Evolutionary conservation across 2,888 invertebrate species (phyloP).

Genomic region (Heteropelma amictum): DNA sequence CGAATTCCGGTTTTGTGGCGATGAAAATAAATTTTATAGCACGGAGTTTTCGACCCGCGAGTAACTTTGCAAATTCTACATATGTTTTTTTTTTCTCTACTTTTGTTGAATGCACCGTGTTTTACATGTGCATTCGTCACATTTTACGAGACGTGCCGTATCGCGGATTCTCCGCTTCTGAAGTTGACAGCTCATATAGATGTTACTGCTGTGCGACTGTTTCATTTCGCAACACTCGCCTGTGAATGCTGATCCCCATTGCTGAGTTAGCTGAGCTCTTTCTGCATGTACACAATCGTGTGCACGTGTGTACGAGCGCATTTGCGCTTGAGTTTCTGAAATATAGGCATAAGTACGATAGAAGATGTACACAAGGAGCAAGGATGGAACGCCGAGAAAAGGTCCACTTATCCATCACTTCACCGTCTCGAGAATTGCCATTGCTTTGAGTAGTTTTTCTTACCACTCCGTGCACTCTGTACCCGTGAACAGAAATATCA

Average conservation of each 20-base stretch:
- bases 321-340: no score
- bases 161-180: conserved; percentile 39
- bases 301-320: no score
- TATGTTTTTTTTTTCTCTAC: no score
- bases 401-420: conserved; percentile 49
- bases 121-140: conserved; percentile 9
- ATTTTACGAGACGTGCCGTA: conserved; percentile 50
- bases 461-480: background rate
- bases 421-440: conserved; percentile 43
- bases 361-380: background rate
- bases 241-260: conserved; percentile 30
- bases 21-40: no score
- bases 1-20: no score
- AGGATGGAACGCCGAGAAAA: conserved; percentile 32
- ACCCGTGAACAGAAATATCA: conserved; percentile 3
- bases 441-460: conserved; percentile 42
- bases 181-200: conserved; percentile 14
- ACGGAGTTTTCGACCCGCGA: no score
- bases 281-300: background rate
- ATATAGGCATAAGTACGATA: background rate
- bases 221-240: conserved; percentile 22
- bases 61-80: no score
- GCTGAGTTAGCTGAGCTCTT: conserved; percentile 2
- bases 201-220: background rate
- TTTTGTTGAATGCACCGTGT: background rate